These are phyloP conservation scores for Pterostichus madidus DNA, from an alignment of 2,888 invertebrate species.

Conservation along the genomic window DNA sequence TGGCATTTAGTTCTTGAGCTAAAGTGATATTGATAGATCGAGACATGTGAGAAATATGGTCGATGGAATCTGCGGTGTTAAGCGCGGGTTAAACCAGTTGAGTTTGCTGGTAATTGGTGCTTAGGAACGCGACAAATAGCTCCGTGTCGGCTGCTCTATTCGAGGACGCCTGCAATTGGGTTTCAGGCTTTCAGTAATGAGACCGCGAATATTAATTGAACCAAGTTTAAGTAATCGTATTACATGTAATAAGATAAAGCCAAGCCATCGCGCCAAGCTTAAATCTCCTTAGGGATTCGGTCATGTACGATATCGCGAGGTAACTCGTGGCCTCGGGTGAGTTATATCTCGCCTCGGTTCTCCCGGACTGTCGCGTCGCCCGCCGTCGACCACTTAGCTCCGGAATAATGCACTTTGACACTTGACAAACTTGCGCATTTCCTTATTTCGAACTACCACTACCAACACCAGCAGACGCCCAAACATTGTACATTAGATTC, in stretches of 20 bases:
- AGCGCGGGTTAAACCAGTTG: background rate
- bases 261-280: conserved; percentile 46
- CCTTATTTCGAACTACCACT: conserved; percentile 19
- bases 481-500: too few species aligned
- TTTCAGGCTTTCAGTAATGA: conserved; percentile 61
- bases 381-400: conserved; percentile 22
- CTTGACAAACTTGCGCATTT: conserved; percentile 45
- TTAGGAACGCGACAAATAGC: conserved; percentile 38
- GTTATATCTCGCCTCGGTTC: conserved; percentile 21
- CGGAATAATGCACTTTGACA: conserved; percentile 45
- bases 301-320: conserved; percentile 53
- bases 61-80: conserved; percentile 14
- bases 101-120: conserved; percentile 34
- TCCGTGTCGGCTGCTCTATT: conserved; percentile 24
- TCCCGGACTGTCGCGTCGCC: conserved; percentile 15
- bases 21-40: conserved; percentile 4
- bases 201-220: conserved; percentile 66
- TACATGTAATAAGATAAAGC: conserved; percentile 65
- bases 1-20: background rate
- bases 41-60: conserved; percentile 17
- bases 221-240: conserved; percentile 65
- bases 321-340: conserved; percentile 28
- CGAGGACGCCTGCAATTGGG: conserved; percentile 48
- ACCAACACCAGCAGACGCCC: background rate
- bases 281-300: conserved; percentile 60